phyloP scores from a whole-genome alignment of 2,888 invertebrate species.

The Acrocyrtus sp. region DNA sequence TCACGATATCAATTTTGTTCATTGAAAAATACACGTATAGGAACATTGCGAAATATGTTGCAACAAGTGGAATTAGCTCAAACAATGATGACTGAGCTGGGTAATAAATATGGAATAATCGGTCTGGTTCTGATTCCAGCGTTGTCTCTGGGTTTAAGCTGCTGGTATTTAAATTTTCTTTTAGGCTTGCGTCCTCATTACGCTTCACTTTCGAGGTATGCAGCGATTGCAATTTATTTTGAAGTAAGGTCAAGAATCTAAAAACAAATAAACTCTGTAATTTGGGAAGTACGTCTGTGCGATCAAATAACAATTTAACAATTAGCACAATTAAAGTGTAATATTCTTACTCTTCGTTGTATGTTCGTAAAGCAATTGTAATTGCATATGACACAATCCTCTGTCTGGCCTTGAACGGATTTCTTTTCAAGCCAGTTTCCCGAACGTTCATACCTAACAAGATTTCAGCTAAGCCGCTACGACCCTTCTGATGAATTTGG shows the following conservation, averaged over 20 bases:
- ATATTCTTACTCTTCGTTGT: conserved; percentile 53
- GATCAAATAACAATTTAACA: too few species aligned
- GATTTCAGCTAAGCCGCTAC: conserved; percentile 87
- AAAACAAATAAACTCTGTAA: neutral
- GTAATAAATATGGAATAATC: conserved; percentile 82
- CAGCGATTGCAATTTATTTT: conserved; percentile 40
- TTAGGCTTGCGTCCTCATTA: neutral
- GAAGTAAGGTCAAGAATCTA: conserved; percentile 35
- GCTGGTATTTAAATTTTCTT: conserved; percentile 38
- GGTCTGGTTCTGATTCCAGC: conserved; percentile 64
- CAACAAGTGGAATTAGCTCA: conserved; percentile 84
- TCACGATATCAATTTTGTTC: conserved; percentile 92
- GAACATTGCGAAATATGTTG: conserved; percentile 87
- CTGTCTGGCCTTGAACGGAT: conserved; percentile 84
- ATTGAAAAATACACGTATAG: conserved; percentile 96
- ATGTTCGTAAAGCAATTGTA: conserved; percentile 80
- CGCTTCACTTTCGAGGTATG: conserved; percentile 18
- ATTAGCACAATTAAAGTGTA: too few species aligned
- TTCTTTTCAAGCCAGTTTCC: conserved; percentile 89
- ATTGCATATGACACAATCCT: conserved; percentile 90
- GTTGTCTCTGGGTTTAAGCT: conserved; percentile 35
- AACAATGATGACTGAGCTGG: conserved; percentile 87
- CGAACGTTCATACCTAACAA: conserved; percentile 91
- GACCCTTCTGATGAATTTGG: conserved; percentile 83
- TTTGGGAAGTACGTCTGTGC: neutral